Evolutionary conservation across 2,888 invertebrate genomes (phyloP), one percentile per base, ranked within the genome.

Genomic region (Bibio marci): DNA sequence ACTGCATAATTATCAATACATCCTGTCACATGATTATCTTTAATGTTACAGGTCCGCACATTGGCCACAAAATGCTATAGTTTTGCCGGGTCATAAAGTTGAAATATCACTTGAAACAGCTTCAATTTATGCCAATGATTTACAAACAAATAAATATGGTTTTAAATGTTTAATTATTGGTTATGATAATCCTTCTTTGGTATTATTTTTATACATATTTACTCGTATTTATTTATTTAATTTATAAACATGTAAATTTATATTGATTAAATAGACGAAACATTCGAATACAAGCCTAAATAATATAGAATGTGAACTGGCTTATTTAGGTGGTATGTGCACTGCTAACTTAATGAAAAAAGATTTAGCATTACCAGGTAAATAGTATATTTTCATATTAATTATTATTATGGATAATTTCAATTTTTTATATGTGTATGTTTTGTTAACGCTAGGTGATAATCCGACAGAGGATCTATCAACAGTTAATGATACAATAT

Each of bases 61-160:
- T 40, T 97, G 95, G 94, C 87, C 94, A 0, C 80, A 81, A 50
- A 80, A 76, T 48, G 77, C 85, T 0, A 66, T 94, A 12, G 69
- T 92, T 41, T 63, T 94, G 30, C 92, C 94, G 27, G 94, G 92
- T 14, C 90, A 92, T 57, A 87, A 91, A 64, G 81, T 95, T 0
- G 76, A 92, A 51, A 92, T 97, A 59, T 91, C 92, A 0, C 57
- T 98, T 54, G 95, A 97, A 65, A 94, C 95, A 0, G 88, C 94
- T 0, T 86, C 94, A 0, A 82, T 94, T 58, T 95, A 94, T 59
- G 73, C 90, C 44, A 87, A 86, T 52, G 88, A 90, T 60, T 91
- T 87, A 47, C 78, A 81, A 51, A 76, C 76, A 1, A 74, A 74
- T 52, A 76, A 76, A 44, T 88, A 74, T 57, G 80, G 62, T 26